Conservation (phyloP, 1,140 invertebrate genomes). For the Ctenoplectra terminalis region DNA sequence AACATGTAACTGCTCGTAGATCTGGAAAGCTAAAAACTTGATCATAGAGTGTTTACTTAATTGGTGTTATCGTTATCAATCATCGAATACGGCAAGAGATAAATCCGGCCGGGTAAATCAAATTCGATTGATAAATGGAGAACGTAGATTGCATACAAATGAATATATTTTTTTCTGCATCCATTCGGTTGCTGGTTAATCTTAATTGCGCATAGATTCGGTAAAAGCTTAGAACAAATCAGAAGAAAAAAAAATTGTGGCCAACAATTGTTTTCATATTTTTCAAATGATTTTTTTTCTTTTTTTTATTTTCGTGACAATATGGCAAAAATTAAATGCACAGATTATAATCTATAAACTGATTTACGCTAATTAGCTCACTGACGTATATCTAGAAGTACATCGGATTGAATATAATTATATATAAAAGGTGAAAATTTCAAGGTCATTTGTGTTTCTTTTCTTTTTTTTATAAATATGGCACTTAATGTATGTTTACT, state of each 20-base stretch:
- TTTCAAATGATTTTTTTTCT: neutral
- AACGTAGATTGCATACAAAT: neutral
- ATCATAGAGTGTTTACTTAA: slow-evolving; percentile 12
- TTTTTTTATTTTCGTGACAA: slow-evolving; percentile 2
- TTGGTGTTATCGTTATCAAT: slow-evolving; percentile 51
- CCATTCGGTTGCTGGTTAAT: neutral
- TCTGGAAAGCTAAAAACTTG: neutral
- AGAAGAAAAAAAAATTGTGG: neutral
- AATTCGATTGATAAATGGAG: too few species aligned
- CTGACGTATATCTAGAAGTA: neutral
- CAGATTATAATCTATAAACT: neutral
- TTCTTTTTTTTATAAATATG: too few species aligned
- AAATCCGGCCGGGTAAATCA: too few species aligned
- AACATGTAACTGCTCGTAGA: neutral
- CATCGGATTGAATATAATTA: neutral
- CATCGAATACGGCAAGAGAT: neutral
- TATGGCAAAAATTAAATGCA: neutral
- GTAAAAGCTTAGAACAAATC: neutral
- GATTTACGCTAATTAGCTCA: neutral
- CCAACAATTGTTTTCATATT: neutral
- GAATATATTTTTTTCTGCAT: neutral
- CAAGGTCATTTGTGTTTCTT: neutral
- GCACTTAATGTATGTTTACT: neutral
- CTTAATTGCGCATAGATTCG: neutral
- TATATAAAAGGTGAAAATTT: neutral